These are phyloP conservation scores for Zootermopsis nevadensis DNA, from an alignment of 2,888 invertebrate species.

Conservation along the genomic window DNA sequence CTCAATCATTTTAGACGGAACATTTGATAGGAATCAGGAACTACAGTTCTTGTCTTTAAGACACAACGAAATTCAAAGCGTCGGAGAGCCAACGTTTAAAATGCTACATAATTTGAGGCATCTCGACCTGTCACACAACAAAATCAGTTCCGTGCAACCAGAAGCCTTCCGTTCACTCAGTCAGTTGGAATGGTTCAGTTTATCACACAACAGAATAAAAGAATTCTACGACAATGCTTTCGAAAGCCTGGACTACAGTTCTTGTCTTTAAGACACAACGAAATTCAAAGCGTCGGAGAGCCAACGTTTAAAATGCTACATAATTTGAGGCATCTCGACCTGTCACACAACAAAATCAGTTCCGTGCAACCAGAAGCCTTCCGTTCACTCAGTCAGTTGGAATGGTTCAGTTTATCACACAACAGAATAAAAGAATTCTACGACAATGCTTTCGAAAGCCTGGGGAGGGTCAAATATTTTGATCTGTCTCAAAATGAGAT, in stretches of 20 bases:
- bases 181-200: not conserved
- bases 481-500: not conserved
- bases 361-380: not conserved
- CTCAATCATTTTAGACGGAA: not conserved
- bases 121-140: not conserved
- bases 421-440: not conserved
- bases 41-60: not conserved
- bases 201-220: not conserved
- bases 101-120: not conserved
- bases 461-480: not conserved
- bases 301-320: not conserved
- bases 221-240: not conserved
- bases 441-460: not conserved
- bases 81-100: not conserved
- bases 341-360: not conserved
- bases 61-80: not conserved
- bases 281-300: not conserved
- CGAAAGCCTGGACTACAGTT: not conserved
- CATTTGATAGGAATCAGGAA: not conserved
- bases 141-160: not conserved
- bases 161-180: not conserved
- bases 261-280: not conserved
- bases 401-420: not conserved
- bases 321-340: not conserved
- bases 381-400: not conserved